These are phyloP conservation scores for Perodicticus potto DNA, from an alignment of 2,797 vertebrate species.

Conservation along the genomic window DNA sequence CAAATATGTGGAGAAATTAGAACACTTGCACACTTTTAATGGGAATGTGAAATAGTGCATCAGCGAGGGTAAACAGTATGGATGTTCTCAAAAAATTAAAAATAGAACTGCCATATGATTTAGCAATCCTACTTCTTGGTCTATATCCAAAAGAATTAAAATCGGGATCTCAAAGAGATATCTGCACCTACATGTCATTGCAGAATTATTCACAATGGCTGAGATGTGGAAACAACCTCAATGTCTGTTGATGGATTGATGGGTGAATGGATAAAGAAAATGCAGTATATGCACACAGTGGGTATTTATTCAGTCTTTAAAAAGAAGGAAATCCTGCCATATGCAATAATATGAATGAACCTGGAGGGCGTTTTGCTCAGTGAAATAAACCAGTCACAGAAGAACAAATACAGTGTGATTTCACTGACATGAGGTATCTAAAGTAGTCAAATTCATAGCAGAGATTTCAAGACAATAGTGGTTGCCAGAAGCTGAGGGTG, in stretches of 20 bases:
- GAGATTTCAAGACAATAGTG: neutral
- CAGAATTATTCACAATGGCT: neutral
- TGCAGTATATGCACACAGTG: neutral
- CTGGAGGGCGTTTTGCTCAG: neutral
- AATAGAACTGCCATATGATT: neutral
- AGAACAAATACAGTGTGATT: neutral
- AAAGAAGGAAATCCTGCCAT: neutral
- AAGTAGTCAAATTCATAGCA: neutral
- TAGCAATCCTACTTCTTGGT: neutral
- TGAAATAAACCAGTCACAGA: neutral
- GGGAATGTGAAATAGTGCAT: neutral
- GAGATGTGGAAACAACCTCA: neutral
- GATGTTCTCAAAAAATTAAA: neutral
- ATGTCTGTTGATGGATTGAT: neutral
- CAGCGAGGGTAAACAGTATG: neutral
- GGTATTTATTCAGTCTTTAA: neutral
- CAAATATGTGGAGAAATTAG: neutral
- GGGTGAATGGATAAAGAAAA: neutral
- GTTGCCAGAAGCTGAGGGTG: neutral
- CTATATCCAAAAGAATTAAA: neutral
- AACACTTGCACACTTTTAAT: neutral
- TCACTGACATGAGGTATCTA: neutral
- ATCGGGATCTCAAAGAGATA: neutral
- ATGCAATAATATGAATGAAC: neutral
- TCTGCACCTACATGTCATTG: neutral